These are phyloP conservation scores for Salminus brasiliensis DNA, from an alignment of 2,113 vertebrate species.

Conservation along the genomic window DNA sequence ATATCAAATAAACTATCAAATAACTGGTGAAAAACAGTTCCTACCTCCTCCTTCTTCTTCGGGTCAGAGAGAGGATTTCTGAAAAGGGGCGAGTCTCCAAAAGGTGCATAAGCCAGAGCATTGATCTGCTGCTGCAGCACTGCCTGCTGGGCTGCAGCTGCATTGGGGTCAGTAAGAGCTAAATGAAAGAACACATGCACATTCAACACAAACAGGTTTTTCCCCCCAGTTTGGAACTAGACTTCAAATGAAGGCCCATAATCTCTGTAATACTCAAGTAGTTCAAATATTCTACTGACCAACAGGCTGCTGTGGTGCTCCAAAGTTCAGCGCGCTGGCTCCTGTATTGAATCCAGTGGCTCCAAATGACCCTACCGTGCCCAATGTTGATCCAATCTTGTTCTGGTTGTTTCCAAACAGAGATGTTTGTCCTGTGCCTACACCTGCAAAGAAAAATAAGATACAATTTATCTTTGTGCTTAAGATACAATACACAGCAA, in stretches of 20 bases:
- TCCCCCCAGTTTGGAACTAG: too few relatives aligned
- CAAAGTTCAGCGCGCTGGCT: constrained; percentile 82
- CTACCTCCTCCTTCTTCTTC: constrained; percentile 96
- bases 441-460: constrained; percentile 68
- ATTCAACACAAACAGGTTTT: too few relatives aligned
- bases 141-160: constrained; percentile 87
- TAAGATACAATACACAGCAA: background rate
- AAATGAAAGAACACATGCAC: background rate
- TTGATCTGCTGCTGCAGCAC: constrained; percentile 91
- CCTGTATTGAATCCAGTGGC: constrained; percentile 82
- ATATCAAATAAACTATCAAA: background rate
- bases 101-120: constrained; percentile 88
- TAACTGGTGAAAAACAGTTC: background rate
- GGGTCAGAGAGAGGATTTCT: constrained; percentile 93
- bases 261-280: background rate
- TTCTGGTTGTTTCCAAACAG: constrained; percentile 91
- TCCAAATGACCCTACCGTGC: constrained; percentile 86
- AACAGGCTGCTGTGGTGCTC: constrained; percentile 86
- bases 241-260: background rate
- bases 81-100: constrained; percentile 94
- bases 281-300: constrained; percentile 73
- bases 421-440: constrained; percentile 84
- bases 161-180: constrained; percentile 88
- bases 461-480: too few relatives aligned
- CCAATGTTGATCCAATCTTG: constrained; percentile 84